Percentiles rank a stretch among this genome's conserved stretches.
phyloP scores from a whole-genome alignment of 2,888 invertebrate genomes.

The Drosophila rubida region DNA sequence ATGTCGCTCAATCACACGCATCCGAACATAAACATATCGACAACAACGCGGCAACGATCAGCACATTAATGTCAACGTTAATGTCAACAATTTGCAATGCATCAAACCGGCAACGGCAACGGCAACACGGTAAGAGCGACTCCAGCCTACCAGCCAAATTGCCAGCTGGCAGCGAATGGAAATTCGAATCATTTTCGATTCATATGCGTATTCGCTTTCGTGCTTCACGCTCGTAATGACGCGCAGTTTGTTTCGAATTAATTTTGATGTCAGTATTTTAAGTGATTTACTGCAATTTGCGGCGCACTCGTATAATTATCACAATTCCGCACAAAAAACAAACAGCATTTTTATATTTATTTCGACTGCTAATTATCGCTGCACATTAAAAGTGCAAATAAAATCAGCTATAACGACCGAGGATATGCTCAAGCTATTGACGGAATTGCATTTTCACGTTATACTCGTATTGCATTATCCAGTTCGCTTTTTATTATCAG shows the following conservation, averaged over 20 bases:
- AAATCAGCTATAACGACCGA: background rate
- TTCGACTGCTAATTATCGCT: constrained; percentile 14
- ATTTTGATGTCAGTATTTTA: constrained; percentile 57
- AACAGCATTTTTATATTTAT: constrained; percentile 13
- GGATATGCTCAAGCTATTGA: background rate
- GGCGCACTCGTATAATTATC: constrained; percentile 29
- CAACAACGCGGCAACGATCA: constrained; percentile 33
- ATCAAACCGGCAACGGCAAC: constrained; percentile 33
- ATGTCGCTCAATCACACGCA: constrained; percentile 53
- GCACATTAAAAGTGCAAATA: constrained; percentile 9
- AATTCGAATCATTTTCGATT: constrained; percentile 27
- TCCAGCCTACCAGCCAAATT: background rate
- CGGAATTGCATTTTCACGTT: background rate
- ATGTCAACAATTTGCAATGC: constrained; percentile 73
- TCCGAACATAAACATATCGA: constrained; percentile 42
- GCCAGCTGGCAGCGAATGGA: constrained; percentile 31
- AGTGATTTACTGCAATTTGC: constrained; percentile 45
- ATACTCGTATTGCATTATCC: background rate
- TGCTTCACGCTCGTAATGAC: constrained; percentile 44
- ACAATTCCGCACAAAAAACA: constrained; percentile 5
- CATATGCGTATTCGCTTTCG: background rate
- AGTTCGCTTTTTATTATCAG: background rate
- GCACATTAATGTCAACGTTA: constrained; percentile 49
- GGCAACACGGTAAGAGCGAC: background rate
- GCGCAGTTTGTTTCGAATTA: constrained; percentile 61